These are phyloP conservation scores for Okapia johnstoni DNA, from an alignment of 2,113 vertebrate species.

Conservation along the genomic window DNA sequence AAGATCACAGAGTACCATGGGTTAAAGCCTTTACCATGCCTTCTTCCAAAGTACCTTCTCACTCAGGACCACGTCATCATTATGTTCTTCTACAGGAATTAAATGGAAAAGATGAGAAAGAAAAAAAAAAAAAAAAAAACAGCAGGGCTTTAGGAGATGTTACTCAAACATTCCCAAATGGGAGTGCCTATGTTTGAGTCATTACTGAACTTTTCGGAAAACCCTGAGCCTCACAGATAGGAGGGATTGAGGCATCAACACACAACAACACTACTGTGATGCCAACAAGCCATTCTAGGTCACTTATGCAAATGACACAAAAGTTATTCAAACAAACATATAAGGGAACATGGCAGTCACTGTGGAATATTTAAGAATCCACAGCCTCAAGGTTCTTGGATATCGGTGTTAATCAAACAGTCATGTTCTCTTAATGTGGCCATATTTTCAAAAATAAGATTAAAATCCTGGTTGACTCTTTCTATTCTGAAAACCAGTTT, in stretches of 20 bases:
- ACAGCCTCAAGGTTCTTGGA: background rate
- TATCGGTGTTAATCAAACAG: background rate
- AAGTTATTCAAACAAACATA: constrained; percentile 15
- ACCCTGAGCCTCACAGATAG: background rate
- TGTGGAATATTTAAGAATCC: background rate
- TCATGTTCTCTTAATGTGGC: background rate
- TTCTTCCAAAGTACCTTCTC: background rate
- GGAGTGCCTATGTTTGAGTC: constrained; percentile 1
- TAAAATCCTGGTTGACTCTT: background rate
- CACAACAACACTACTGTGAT: background rate
- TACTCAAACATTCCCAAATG: background rate
- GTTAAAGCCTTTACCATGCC: background rate
- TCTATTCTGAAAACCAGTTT: constrained; percentile 8
- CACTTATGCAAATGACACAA: background rate
- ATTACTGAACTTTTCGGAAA: background rate
- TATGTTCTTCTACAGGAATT: background rate
- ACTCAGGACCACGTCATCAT: background rate
- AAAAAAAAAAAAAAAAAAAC: background rate
- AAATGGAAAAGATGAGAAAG: background rate
- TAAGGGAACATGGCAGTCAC: background rate
- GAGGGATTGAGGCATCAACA: background rate
- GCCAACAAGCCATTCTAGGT: background rate
- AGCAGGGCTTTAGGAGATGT: background rate
- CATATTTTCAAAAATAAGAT: constrained; percentile 17
- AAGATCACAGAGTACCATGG: background rate